Evolutionary conservation across 2,888 invertebrate species (phyloP).

Genomic region (Lasioglossum lativentre): DNA sequence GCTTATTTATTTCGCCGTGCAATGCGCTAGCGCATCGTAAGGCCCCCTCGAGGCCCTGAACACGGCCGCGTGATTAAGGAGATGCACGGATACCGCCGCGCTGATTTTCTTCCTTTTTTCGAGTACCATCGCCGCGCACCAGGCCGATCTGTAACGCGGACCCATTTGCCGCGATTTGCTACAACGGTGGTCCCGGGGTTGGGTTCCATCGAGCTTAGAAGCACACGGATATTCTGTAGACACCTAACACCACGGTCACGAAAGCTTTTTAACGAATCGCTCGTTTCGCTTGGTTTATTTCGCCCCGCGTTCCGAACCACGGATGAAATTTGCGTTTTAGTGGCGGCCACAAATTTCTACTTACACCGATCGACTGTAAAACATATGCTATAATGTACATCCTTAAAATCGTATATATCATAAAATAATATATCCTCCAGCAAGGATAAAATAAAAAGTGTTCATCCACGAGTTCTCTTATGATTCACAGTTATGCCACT

Average conservation of each 20-base stretch:
- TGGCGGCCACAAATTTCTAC: neutral
- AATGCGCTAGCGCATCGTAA: constrained; percentile 14
- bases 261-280: neutral
- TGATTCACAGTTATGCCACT: neutral
- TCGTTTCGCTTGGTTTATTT: neutral
- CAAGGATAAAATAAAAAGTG: no score
- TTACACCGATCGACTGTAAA: no score
- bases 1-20: constrained; percentile 68
- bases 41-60: constrained; percentile 60
- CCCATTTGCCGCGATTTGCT: constrained; percentile 65
- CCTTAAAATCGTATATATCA: no score
- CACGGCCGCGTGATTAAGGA: constrained; percentile 71
- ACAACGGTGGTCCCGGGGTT: constrained; percentile 9
- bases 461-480: neutral
- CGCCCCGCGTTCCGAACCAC: neutral
- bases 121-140: constrained; percentile 27
- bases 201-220: neutral
- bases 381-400: no score
- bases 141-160: constrained; percentile 47
- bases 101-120: constrained; percentile 47
- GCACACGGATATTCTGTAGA: neutral
- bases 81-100: constrained; percentile 69
- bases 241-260: neutral
- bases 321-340: neutral
- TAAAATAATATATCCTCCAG: no score